Conservation (phyloP, 1,140 invertebrate species). For the Ceratina australensis region DNA sequence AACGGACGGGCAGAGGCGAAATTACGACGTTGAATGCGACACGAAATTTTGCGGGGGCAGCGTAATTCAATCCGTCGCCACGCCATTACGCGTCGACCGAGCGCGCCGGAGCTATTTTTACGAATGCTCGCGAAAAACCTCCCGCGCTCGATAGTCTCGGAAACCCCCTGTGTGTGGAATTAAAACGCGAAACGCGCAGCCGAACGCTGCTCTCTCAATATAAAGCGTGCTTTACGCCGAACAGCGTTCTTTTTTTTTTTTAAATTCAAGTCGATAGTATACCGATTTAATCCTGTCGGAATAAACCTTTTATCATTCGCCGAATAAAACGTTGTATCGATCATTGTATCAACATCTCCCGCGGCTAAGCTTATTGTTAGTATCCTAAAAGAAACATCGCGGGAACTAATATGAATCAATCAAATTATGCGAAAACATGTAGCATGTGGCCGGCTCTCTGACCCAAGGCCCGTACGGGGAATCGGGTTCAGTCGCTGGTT, state of each 20-base stretch:
- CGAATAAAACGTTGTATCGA: no score
- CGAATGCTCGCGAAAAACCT: neutral
- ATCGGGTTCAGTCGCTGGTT: neutral
- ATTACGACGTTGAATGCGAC: conserved; percentile 26
- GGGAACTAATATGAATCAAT: neutral
- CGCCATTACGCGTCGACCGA: conserved; percentile 2
- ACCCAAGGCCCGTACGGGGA: no score
- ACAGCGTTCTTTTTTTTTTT: no score
- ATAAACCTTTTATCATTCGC: no score
- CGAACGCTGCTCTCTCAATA: neutral
- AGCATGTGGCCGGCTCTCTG: no score
- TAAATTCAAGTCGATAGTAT: no score
- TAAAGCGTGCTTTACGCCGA: no score
- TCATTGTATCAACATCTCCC: no score
- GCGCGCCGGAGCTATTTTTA: conserved; percentile 7
- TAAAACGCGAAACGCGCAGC: neutral
- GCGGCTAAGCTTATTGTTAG: no score
- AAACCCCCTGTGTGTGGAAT: neutral
- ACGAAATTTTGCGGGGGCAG: conserved; percentile 20
- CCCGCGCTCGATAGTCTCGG: neutral
- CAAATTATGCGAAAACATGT: neutral
- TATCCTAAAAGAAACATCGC: no score
- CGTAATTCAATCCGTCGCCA: conserved; percentile 32
- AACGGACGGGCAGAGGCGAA: neutral
- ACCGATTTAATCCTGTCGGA: no score